A percentile compares a stretch with the other conserved stretches of the same genome.
phyloP scores from a whole-genome alignment of 2,113 vertebrate species.

The Podocnemis expansa region DNA sequence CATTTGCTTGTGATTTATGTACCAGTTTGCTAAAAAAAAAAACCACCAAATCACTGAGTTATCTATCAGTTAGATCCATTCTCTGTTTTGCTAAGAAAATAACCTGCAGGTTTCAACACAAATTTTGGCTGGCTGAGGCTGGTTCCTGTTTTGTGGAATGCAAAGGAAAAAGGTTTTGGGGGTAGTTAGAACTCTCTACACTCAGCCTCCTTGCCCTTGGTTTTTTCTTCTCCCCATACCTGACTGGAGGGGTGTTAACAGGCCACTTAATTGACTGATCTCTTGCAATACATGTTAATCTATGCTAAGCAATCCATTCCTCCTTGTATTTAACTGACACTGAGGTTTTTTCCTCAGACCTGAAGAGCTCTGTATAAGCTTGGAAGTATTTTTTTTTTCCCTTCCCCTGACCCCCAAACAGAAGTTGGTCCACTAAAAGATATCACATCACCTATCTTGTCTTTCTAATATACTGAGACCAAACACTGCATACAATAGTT shows the following conservation, averaged over 20 bases:
- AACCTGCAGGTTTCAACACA: background rate
- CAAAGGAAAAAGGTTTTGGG: rapidly evolving
- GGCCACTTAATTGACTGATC: background rate
- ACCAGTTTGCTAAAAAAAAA: background rate
- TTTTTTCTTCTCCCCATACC: background rate
- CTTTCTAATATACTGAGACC: background rate
- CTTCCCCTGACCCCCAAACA: background rate
- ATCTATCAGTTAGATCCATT: background rate
- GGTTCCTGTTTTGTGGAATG: background rate
- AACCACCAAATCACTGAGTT: background rate
- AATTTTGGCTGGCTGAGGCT: background rate
- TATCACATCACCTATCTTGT: background rate
- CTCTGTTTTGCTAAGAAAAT: background rate
- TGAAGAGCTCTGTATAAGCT: background rate
- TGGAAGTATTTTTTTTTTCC: background rate
- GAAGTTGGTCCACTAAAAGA: background rate
- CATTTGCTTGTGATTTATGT: background rate
- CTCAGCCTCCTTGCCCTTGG: background rate
- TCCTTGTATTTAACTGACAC: background rate
- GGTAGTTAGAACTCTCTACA: background rate
- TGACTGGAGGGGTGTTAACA: background rate
- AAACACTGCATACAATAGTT: background rate
- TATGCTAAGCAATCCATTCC: background rate
- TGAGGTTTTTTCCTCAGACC: background rate
- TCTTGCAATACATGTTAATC: background rate